phyloP scores from a whole-genome alignment of 2,888 invertebrate genomes.

The Volucella bombylans region DNA sequence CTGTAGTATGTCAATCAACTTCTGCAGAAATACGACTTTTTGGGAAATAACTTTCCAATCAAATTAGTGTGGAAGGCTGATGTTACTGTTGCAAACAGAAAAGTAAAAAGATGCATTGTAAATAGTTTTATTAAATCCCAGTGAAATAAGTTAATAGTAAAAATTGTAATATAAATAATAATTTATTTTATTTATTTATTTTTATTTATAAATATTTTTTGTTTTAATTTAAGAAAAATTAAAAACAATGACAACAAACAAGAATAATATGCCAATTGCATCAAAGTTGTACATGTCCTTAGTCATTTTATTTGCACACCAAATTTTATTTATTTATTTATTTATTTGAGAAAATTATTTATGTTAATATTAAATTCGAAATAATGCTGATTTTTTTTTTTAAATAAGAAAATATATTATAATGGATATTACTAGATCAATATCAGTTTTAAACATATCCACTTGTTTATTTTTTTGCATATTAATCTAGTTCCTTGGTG shows the following conservation, averaged over 20 bases:
- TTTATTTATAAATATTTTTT: slow-evolving; percentile 2
- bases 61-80: too few species aligned
- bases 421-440: too few species aligned
- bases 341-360: slow-evolving; percentile 15
- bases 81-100: background rate
- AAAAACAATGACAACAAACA: background rate
- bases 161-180: slow-evolving; percentile 35
- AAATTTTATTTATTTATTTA: slow-evolving; percentile 32
- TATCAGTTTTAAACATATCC: too few species aligned
- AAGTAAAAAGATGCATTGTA: slow-evolving; percentile 12
- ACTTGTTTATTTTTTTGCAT: too few species aligned
- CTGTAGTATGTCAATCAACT: slow-evolving; percentile 74
- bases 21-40: background rate
- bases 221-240: background rate
- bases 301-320: slow-evolving; percentile 46
- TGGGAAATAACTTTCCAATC: too few species aligned
- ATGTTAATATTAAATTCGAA: background rate
- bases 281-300: slow-evolving; percentile 45
- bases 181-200: slow-evolving; percentile 27
- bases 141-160: background rate
- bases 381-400: background rate
- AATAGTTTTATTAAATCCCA: slow-evolving; percentile 27
- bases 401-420: background rate
- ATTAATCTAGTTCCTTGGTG: too few species aligned
- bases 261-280: background rate